Evolutionary conservation across 2,888 invertebrate species (phyloP).

Genomic region (Ormyrus pomaceus): DNA sequence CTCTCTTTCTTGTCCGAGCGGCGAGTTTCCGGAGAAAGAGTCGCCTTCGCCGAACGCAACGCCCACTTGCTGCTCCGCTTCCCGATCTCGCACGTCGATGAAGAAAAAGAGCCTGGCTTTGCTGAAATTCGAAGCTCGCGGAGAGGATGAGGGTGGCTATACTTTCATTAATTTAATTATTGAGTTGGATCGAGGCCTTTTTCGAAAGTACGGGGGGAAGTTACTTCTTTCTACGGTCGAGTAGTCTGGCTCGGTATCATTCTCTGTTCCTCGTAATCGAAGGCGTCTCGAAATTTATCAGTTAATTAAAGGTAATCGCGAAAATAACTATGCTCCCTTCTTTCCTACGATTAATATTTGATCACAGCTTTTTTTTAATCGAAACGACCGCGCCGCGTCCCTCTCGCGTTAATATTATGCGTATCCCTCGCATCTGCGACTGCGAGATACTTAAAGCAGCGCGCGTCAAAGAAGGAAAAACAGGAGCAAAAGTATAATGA

Average conservation of each 20-base stretch:
- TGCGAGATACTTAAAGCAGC: background rate
- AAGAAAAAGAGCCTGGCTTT: background rate
- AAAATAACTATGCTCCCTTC: too few relatives aligned
- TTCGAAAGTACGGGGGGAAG: too few relatives aligned
- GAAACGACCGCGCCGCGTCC: too few relatives aligned
- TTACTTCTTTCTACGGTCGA: background rate
- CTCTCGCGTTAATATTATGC: too few relatives aligned
- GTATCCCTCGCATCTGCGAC: background rate
- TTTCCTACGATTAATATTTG: too few relatives aligned
- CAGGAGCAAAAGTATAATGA: slow-evolving; percentile 45
- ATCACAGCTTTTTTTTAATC: too few relatives aligned
- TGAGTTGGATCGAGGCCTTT: background rate
- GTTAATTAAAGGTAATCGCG: too few relatives aligned
- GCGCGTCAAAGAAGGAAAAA: background rate
- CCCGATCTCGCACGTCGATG: background rate
- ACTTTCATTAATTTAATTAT: slow-evolving; percentile 45
- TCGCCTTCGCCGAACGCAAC: slow-evolving; percentile 21
- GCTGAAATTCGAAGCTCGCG: background rate
- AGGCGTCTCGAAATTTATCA: background rate
- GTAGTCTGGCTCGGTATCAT: background rate
- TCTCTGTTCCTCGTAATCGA: slow-evolving; percentile 20
- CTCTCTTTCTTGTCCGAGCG: background rate
- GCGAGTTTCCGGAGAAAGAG: slow-evolving; percentile 17
- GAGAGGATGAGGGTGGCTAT: background rate
- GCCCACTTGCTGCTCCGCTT: slow-evolving; percentile 5